Evolutionary conservation across 2,797 vertebrate species (phyloP), one percentile per base, ranked within the genome.

Genomic region (Clarias pachynema): DNA sequence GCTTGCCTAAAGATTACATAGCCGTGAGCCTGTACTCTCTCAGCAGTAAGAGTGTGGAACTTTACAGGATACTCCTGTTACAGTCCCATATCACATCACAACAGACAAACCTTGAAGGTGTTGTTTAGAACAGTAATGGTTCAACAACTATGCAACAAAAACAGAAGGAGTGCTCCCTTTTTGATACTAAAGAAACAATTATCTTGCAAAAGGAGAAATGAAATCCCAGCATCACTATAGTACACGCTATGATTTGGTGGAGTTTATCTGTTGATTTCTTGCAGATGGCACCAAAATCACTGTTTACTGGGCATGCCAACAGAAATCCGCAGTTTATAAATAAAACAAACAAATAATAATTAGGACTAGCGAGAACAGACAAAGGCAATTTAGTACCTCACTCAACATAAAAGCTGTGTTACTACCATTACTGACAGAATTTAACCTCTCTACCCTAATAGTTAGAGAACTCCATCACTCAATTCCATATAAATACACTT

Each of bases 1-100:
- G 92, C 82, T 91, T 94, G 94, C 83, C 94, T 93, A 91, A 91
- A 88, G 87, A 84, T 84, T 87, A 86, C 69, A 86, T 81, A 78
- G 83, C 37, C 78, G 22, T 79, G 74, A 90, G 62, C 83, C 73
- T 62, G 80, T 60, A 69, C 44, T 66, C 3, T 70, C 44, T 68
- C 83, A 53, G 18, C 10, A 44, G 14, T 59, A 57, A 56, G 1
- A 49, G 75, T 85, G 62, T 85, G 44, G 31, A 53, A 12, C 44
- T 10, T 62, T 73, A 44, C 49, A 75, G 20, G 70, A 53, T 59
- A 24, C 70, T 31, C 18, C 20, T 6, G 31, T 31, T 26, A n/a
- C 14, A 15, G 44, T 40, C 24, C 63, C 3, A 9, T 4, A 53
- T 65, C 24, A 75, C 24, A 7, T 65, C 44, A 60, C 44, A 66